A percentile compares a stretch with the other conserved stretches of the same genome.
Conservation (phyloP, 2,113 vertebrate species). For the Paralichthys olivaceus region DNA sequence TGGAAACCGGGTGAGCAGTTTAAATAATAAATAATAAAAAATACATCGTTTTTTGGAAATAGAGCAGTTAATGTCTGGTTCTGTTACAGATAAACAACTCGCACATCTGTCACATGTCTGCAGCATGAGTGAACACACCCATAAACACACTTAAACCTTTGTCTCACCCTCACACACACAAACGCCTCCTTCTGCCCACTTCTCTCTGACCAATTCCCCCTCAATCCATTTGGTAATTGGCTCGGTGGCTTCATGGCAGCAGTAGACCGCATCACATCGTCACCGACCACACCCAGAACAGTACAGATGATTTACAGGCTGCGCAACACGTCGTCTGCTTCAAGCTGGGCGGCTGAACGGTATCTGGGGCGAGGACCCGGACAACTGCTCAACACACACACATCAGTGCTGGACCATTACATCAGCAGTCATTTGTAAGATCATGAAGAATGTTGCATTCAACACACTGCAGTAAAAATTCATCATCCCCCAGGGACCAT, state of each 20-base stretch:
- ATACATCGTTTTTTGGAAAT: neutral
- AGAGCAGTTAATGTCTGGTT: neutral
- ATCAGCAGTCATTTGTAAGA: constrained; percentile 67
- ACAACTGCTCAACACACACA: constrained; percentile 20
- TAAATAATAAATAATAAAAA: neutral
- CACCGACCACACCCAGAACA: constrained; percentile 49
- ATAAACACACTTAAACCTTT: constrained; percentile 31
- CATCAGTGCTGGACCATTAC: constrained; percentile 43
- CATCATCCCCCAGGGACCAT: constrained; percentile 65
- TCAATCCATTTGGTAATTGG: constrained; percentile 79
- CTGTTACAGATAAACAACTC: constrained; percentile 4
- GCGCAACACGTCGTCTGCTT: constrained; percentile 27
- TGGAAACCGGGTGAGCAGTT: too few species aligned
- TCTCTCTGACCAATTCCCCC: constrained; percentile 25
- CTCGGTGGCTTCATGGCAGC: constrained; percentile 50
- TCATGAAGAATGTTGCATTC: constrained; percentile 57
- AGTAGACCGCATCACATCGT: constrained; percentile 35
- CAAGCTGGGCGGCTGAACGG: neutral
- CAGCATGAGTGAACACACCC: constrained; percentile 13
- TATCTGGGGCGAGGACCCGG: constrained; percentile 24
- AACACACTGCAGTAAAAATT: constrained; percentile 57
- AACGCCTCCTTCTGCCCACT: constrained; percentile 7
- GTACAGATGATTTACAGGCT: constrained; percentile 62
- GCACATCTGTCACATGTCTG: constrained; percentile 20
- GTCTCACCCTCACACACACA: constrained; percentile 28